phyloP scores from a whole-genome alignment of 2,113 vertebrate genomes.

The Scomber scombrus region DNA sequence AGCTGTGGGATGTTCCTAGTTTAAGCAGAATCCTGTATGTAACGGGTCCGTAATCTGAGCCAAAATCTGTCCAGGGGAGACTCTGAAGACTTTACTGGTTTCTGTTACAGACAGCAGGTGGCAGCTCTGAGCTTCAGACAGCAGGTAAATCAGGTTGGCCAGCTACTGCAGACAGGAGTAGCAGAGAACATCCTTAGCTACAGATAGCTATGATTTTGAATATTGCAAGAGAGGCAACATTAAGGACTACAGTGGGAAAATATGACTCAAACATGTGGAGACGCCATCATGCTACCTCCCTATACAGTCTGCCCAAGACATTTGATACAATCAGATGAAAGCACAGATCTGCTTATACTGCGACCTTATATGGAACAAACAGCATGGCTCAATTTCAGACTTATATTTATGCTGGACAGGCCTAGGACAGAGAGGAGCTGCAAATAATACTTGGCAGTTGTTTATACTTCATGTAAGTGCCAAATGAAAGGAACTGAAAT shows the following conservation, averaged over 20 bases:
- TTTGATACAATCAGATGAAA: not conserved
- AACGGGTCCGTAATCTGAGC: not conserved
- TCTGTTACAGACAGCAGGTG: conserved; percentile 79
- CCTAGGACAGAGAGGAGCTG: not conserved
- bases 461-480: not conserved
- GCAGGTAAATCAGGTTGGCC: conserved; percentile 60
- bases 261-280: too few relatives aligned
- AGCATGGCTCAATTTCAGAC: not conserved
- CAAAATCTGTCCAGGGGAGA: not conserved
- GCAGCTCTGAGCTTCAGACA: conserved; percentile 77
- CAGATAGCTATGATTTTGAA: not conserved
- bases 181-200: not conserved
- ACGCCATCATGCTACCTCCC: not conserved
- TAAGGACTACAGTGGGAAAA: not conserved
- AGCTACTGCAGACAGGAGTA: not conserved
- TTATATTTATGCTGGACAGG: not conserved
- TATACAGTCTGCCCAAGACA: not conserved
- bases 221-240: not conserved
- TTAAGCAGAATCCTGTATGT: not conserved
- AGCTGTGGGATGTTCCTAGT: not conserved
- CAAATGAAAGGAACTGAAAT: not conserved
- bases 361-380: not conserved
- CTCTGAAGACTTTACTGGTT: conserved; percentile 56
- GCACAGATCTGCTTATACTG: not conserved
- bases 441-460: not conserved